Conservation (phyloP, 2,888 invertebrate genomes). For the Eubasilissa splendida region DNA sequence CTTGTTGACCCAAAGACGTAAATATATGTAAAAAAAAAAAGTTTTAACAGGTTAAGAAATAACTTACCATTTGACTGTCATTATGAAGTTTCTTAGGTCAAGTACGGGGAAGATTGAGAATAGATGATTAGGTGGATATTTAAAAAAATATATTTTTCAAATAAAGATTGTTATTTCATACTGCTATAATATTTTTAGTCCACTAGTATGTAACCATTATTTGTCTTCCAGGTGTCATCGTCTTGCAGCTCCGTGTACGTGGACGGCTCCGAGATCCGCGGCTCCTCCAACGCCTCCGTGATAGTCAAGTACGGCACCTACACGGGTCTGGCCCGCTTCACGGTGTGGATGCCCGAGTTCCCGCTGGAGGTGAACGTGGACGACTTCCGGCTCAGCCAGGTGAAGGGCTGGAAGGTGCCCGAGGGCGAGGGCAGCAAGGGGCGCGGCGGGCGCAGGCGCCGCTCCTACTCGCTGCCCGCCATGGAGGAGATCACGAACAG, state of each 20-base stretch:
- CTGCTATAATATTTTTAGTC: no score
- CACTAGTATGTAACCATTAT: background rate
- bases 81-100: no score
- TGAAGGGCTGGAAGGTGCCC: conserved; percentile 88
- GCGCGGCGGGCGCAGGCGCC: conserved; percentile 72
- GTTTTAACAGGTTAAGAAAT: no score
- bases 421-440: conserved; percentile 78
- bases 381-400: conserved; percentile 90
- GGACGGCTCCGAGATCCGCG: conserved; percentile 95
- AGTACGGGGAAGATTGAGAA: no score
- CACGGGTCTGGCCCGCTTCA: conserved; percentile 89
- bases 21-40: no score
- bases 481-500: conserved; percentile 78
- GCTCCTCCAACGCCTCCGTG: conserved; percentile 95
- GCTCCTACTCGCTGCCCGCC: conserved; percentile 65
- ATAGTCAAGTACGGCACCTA: conserved; percentile 94
- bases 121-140: no score
- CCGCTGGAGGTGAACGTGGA: conserved; percentile 92
- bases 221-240: conserved; percentile 84
- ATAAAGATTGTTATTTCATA: no score
- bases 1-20: no score
- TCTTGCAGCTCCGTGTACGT: conserved; percentile 97
- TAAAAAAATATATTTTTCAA: no score
- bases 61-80: no score
- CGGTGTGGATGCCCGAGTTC: conserved; percentile 98